phyloP scores from a whole-genome alignment of 2,113 vertebrate genomes.

The Hepsetus odoe region DNA sequence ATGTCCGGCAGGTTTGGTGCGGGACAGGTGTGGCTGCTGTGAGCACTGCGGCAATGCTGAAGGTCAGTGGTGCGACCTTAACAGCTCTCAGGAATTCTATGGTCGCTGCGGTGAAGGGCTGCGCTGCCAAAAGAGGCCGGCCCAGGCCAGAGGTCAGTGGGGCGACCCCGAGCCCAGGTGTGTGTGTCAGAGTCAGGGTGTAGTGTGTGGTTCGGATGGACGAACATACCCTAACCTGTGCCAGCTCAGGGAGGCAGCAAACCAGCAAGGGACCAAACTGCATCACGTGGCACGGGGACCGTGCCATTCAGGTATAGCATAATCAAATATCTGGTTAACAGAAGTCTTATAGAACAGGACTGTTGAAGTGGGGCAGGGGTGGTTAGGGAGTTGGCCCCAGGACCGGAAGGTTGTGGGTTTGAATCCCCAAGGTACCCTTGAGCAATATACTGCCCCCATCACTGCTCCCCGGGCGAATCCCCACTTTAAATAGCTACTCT shows the following conservation, averaged over 20 bases:
- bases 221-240: slow-evolving; percentile 63
- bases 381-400: too few species aligned
- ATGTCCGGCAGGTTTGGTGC: slow-evolving; percentile 55
- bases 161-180: slow-evolving; percentile 59
- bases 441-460: too few species aligned
- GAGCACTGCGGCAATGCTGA: slow-evolving; percentile 64
- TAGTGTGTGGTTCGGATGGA: slow-evolving; percentile 67
- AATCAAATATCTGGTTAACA: too few species aligned
- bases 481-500: too few species aligned
- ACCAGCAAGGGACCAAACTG: slow-evolving; percentile 27
- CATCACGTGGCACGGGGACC: slow-evolving; percentile 37
- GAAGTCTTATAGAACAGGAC: too few species aligned
- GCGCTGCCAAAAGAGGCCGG: slow-evolving; percentile 43
- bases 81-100: slow-evolving; percentile 58
- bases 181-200: slow-evolving; percentile 48
- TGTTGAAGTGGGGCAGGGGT: too few species aligned
- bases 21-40: slow-evolving; percentile 61
- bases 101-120: slow-evolving; percentile 59
- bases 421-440: too few species aligned
- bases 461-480: too few species aligned
- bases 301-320: slow-evolving; percentile 56
- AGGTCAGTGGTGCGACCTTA: slow-evolving; percentile 66
- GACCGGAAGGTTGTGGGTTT: too few species aligned
- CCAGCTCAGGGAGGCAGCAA: slow-evolving; percentile 62
- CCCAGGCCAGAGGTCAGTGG: not conserved